Conservation (phyloP, 2,888 invertebrate species). For the Rotaria socialis region DNA sequence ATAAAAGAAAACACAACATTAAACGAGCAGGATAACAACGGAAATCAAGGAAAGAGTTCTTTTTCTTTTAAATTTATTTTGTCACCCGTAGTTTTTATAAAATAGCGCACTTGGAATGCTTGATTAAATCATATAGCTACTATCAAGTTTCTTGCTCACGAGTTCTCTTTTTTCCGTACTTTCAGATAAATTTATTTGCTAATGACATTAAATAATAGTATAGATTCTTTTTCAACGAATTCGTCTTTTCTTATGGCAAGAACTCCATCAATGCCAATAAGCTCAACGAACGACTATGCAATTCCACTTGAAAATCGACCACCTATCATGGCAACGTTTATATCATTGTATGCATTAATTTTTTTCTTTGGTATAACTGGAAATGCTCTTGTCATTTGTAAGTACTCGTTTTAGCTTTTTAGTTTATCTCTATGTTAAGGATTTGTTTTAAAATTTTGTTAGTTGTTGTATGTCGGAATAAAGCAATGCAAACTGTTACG, state of each 20-base stretch:
- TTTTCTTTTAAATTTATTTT: background rate
- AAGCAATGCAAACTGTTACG: constrained; percentile 78
- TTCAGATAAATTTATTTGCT: background rate
- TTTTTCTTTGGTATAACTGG: constrained; percentile 72
- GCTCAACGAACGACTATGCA: background rate
- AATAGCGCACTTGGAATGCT: background rate
- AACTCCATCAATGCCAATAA: background rate
- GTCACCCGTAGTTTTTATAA: background rate
- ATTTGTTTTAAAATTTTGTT: constrained; percentile 65
- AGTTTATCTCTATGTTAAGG: constrained; percentile 57
- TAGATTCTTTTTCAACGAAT: background rate
- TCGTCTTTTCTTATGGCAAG: background rate
- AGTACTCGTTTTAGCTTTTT: background rate
- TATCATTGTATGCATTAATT: constrained; percentile 70
- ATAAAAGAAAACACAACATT: background rate
- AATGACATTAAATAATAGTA: background rate
- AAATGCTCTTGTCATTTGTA: constrained; percentile 43
- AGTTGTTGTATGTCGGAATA: constrained; percentile 83
- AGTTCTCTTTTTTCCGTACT: background rate
- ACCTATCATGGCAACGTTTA: background rate
- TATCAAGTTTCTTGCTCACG: background rate
- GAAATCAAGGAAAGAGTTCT: background rate
- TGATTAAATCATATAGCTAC: background rate
- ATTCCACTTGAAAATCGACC: background rate
- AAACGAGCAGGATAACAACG: background rate